Percentiles rank a stretch among this genome's conserved stretches.
Evolutionary conservation across 2,888 invertebrate genomes (phyloP).

Genomic region (Ormyrus pomaceus): DNA sequence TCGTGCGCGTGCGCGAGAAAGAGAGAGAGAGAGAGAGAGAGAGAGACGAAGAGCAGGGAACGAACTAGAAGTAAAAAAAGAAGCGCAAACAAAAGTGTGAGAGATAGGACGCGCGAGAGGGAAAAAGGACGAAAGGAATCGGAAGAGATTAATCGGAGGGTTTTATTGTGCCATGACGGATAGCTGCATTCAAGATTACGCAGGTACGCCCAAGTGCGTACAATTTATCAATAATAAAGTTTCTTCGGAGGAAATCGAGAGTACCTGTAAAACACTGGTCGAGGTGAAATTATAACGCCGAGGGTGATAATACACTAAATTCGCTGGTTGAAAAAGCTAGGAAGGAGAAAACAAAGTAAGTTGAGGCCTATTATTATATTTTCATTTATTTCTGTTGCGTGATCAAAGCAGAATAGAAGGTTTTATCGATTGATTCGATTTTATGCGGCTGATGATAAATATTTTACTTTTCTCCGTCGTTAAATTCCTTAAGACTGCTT

Average conservation of each 20-base stretch:
- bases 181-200: constrained; percentile 12
- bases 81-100: constrained; percentile 1
- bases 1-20: not conserved
- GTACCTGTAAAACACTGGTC: constrained; percentile 5
- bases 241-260: constrained; percentile 16
- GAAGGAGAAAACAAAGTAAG: no score
- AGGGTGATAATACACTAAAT: not conserved
- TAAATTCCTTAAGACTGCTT: no score
- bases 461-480: no score
- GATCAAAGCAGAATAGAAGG: no score
- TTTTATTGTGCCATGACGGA: constrained; percentile 34
- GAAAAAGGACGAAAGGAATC: not conserved
- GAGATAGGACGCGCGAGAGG: constrained; percentile 4
- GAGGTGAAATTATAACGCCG: constrained; percentile 17
- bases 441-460: no score
- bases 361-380: no score
- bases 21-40: constrained; percentile 1
- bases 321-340: no score
- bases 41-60: not conserved
- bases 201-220: not conserved
- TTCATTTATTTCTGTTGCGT: no score
- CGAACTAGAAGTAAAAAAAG: not conserved
- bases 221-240: constrained; percentile 47
- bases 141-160: constrained; percentile 18
- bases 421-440: no score